Percentiles rank a stretch among this genome's conserved stretches.
These are phyloP conservation scores for Nomada ruficornis DNA, from an alignment of 2,888 invertebrate genomes.

Conservation along the genomic window DNA sequence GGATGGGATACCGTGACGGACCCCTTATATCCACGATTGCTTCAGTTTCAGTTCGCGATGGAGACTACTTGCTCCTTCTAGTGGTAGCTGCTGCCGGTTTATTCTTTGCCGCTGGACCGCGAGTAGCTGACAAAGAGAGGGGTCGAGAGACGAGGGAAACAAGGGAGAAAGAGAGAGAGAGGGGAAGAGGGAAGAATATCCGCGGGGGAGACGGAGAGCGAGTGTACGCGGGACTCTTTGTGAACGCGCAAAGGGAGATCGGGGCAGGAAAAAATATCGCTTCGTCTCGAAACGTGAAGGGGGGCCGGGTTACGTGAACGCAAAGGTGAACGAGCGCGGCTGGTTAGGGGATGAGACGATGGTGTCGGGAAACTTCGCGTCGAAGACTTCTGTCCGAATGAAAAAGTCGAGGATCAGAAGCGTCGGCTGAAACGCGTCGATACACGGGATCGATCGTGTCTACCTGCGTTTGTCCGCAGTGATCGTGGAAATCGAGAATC, in stretches of 20 bases:
- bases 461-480: neutral
- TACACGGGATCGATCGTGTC: neutral
- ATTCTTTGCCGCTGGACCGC: constrained; percentile 48
- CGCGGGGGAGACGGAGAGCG: constrained; percentile 29
- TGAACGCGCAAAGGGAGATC: neutral
- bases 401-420: neutral
- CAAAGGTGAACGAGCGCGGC: constrained; percentile 5
- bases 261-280: neutral
- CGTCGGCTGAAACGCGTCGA: neutral
- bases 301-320: neutral
- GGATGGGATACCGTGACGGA: constrained; percentile 80
- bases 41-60: constrained; percentile 82
- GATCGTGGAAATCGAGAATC: neutral
- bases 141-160: constrained; percentile 10
- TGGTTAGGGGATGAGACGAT: constrained; percentile 2
- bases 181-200: constrained; percentile 14
- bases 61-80: constrained; percentile 76
- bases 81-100: constrained; percentile 55
- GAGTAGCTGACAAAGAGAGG: constrained; percentile 11
- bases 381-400: neutral
- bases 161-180: constrained; percentile 1
- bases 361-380: neutral
- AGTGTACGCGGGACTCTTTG: neutral
- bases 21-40: constrained; percentile 79
- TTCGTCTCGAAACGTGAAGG: neutral